Evolutionary conservation across 2,113 vertebrate species (phyloP).

Genomic region (Spea multiplicata): DNA sequence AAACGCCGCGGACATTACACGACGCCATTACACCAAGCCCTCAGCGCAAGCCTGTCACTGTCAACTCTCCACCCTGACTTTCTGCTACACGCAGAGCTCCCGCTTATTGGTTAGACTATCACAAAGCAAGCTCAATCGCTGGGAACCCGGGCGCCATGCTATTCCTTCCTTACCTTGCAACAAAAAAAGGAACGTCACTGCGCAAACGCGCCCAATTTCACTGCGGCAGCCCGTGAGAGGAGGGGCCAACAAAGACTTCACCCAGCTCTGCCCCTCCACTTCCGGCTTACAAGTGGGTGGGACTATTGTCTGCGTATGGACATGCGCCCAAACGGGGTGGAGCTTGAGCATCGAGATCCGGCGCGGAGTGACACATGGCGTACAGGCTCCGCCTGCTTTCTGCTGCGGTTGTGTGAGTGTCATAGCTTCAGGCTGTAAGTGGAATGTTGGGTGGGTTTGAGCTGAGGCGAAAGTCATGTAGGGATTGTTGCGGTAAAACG

Average conservation of each 20-base stretch:
- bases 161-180: constrained; percentile 67
- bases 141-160: constrained; percentile 71
- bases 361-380: neutral
- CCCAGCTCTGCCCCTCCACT: constrained; percentile 28
- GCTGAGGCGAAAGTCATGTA: no score
- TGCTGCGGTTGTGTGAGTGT: neutral
- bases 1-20: constrained; percentile 5
- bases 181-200: constrained; percentile 68
- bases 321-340: neutral
- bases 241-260: constrained; percentile 41
- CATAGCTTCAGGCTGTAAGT: neutral
- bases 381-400: neutral
- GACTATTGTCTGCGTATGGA: neutral
- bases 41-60: neutral
- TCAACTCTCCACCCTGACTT: neutral
- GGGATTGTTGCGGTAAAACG: no score
- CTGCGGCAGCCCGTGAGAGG: constrained; percentile 68
- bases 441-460: neutral
- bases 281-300: constrained; percentile 12
- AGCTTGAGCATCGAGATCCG: neutral
- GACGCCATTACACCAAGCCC: neutral
- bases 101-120: neutral
- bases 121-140: neutral
- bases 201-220: constrained; percentile 77
- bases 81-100: rapidly evolving